These are phyloP conservation scores for Pao palembangensis DNA, from an alignment of 2,113 vertebrate species.

Conservation along the genomic window DNA sequence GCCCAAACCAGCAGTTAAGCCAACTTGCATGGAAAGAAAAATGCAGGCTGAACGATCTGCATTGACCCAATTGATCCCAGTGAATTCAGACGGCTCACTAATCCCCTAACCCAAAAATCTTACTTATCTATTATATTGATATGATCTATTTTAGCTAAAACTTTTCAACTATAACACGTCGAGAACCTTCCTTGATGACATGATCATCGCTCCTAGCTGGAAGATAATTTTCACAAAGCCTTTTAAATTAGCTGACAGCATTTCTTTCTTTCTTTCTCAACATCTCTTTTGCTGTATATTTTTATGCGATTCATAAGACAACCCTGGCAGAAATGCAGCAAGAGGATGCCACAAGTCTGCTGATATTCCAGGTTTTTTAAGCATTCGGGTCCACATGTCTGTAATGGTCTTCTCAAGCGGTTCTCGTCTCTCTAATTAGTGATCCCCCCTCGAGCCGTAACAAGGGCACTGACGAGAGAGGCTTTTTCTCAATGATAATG, in stretches of 20 bases:
- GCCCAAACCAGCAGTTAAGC: conserved; percentile 97
- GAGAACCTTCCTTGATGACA: conserved; percentile 85
- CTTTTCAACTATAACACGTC: conserved; percentile 66
- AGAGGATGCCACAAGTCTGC: conserved; percentile 80
- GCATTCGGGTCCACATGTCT: conserved; percentile 83
- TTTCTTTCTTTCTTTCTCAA: conserved; percentile 69
- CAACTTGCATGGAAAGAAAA: conserved; percentile 91
- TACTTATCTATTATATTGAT: too few species aligned
- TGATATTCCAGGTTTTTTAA: conserved; percentile 84
- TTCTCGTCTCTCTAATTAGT: conserved; percentile 95
- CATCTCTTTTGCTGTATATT: conserved; percentile 38
- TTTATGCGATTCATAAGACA: conserved; percentile 68
- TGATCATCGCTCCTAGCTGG: conserved; percentile 96
- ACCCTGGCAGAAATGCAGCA: conserved; percentile 72
- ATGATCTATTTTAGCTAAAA: too few species aligned
- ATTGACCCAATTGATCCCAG: background rate
- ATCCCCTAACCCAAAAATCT: too few species aligned
- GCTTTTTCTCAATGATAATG: conserved; percentile 92
- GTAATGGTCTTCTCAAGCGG: conserved; percentile 90
- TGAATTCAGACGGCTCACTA: background rate
- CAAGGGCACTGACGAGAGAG: conserved; percentile 88
- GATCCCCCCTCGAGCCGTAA: conserved; percentile 84
- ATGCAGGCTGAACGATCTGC: conserved; percentile 84
- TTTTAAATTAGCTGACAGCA: conserved; percentile 89
- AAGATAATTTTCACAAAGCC: conserved; percentile 94